Conservation (phyloP, 2,797 vertebrate genomes). For the Enteromius unitaeniatus region DNA sequence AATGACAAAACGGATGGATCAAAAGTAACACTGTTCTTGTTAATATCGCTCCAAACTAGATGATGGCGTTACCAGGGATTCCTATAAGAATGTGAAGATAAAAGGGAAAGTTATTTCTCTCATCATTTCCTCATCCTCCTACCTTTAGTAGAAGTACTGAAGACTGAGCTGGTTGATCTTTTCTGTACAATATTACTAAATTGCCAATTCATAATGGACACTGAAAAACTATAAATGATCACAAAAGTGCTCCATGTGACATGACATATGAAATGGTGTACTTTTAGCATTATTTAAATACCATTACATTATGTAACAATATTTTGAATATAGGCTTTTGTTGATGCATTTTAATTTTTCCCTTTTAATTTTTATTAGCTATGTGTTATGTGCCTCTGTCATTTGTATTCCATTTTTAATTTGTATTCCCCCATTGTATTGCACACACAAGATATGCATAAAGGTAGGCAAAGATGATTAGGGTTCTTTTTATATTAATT, state of each 20-base stretch:
- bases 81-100: conserved; percentile 70
- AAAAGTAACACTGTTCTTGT: conserved; percentile 34
- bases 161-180: background rate
- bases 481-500: background rate
- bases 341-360: background rate
- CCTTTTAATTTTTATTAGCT: background rate
- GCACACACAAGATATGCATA: background rate
- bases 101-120: conserved; percentile 22
- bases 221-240: background rate
- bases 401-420: background rate
- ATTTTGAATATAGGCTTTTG: background rate
- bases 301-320: background rate
- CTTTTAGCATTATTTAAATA: background rate
- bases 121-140: background rate
- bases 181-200: background rate
- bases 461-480: background rate
- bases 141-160: background rate
- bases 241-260: background rate
- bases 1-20: conserved; percentile 34
- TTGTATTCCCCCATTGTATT: background rate
- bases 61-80: conserved; percentile 37
- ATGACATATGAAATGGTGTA: background rate
- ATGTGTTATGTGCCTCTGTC: background rate
- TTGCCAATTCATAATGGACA: background rate
- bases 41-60: conserved; percentile 17